Evolutionary conservation across 1,140 invertebrate genomes (phyloP).

Genomic region (Drosophila carrolli): DNA sequence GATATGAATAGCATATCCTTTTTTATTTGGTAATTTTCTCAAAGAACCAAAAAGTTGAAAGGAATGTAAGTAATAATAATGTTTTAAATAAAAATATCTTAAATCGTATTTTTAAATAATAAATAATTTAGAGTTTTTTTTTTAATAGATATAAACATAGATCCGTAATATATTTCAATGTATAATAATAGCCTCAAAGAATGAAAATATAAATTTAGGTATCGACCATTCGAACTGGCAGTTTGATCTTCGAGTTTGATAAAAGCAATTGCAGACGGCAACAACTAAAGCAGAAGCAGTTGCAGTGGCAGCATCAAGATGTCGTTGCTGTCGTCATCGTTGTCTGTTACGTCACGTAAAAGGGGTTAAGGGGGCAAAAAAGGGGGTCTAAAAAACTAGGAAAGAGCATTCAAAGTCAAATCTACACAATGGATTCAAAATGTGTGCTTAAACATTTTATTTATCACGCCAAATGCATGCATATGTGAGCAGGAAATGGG

Average conservation of each 20-base stretch:
- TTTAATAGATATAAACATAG: too few species aligned
- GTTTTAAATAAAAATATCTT: too few species aligned
- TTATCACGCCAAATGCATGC: slow-evolving; percentile 77
- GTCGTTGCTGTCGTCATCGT: slow-evolving; percentile 45
- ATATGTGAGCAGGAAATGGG: slow-evolving; percentile 50
- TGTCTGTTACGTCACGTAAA: slow-evolving; percentile 58
- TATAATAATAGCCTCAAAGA: too few species aligned
- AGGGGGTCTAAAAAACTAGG: background rate
- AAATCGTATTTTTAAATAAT: too few species aligned
- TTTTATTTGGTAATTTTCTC: too few species aligned
- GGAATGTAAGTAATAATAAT: background rate
- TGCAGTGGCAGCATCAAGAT: slow-evolving; percentile 40
- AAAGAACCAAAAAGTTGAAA: too few species aligned
- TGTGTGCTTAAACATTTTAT: slow-evolving; percentile 82
- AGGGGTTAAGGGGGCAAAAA: slow-evolving; percentile 2
- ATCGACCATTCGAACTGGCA: background rate
- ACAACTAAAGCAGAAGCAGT: slow-evolving; percentile 17
- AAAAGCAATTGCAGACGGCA: slow-evolving; percentile 48
- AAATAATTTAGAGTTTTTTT: too few species aligned
- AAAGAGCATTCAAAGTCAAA: slow-evolving; percentile 68
- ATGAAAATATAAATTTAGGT: background rate
- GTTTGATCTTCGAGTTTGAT: slow-evolving; percentile 28
- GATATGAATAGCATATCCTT: too few species aligned
- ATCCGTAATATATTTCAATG: too few species aligned
- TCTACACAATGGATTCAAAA: slow-evolving; percentile 74